Base-by-base conservation (phyloP, 2,888 invertebrate genomes). In the Julus scandinavius region DNA sequence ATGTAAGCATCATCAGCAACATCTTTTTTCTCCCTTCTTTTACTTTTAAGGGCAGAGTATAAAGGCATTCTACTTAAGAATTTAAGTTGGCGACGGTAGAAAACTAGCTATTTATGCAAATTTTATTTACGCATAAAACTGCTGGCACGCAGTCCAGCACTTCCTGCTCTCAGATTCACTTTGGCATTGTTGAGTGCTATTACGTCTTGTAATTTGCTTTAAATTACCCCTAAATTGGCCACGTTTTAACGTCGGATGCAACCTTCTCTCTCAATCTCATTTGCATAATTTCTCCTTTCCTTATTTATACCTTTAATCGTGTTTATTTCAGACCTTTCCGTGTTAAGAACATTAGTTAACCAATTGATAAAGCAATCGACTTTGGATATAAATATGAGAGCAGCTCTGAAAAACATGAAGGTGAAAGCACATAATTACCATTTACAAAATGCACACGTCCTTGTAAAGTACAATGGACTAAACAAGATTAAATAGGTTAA, bases 151-250 rank as follows among this genome's bases (percentile, higher is more conserved):
- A 4, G 80, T 80, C 80, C 80, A 80, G 80, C 80, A 80, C 29
- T 80, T 80, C 80, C 80, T 80, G 80, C 80, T 80, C 80, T 80
- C 80, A 80, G 80, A 80, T 80, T 80, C 80, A 80, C 80, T 80
- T 80, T 80, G 38, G 38, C 38, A 80, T 80, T 80, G 80, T 80
- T 80, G 80, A 80, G 80, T 80, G 80, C 80, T 80, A 80, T 80
- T 80, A 80, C 80, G 38, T 20, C 80, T 80, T 80, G 80, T 80
- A 80, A 80, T 80, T 80, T 80, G 38, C 80, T 80, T 80, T 80
- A 80, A 80, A 80, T 80, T 80, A 80, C 80, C 80, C 80, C 80
- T 80, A 80, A 80, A 80, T 80, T 29, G 29, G 80, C 80, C 80
- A 38, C 29, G 80, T 80, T 38, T 80, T 80, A 38, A 38, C 80